These are phyloP conservation scores for Meriones unguiculatus DNA, from an alignment of 2,113 vertebrate species.

Conservation along the genomic window DNA sequence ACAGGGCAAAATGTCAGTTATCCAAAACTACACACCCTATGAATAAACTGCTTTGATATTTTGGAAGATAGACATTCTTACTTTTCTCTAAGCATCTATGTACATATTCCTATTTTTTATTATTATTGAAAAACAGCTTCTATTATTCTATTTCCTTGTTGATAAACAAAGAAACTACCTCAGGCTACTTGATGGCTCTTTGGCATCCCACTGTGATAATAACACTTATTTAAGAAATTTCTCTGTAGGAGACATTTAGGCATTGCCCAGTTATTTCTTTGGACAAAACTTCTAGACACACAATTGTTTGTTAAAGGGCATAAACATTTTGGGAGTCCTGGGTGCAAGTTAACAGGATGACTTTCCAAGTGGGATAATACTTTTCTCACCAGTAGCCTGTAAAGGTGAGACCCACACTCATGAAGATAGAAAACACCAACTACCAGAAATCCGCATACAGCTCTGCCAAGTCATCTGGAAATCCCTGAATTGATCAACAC, in stretches of 20 bases:
- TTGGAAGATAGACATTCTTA: neutral
- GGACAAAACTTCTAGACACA: neutral
- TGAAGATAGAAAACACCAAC: neutral
- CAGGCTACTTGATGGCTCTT: neutral
- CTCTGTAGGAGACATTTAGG: neutral
- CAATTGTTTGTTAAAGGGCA: neutral
- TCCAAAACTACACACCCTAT: neutral
- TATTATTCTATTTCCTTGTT: neutral
- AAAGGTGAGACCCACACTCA: neutral
- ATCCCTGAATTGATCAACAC: neutral
- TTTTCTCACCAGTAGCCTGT: neutral
- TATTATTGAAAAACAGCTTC: neutral
- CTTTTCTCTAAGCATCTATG: neutral
- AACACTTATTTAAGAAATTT: neutral
- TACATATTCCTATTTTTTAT: neutral
- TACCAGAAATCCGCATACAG: neutral
- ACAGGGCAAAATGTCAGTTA: slow-evolving; percentile 20
- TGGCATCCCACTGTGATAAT: neutral
- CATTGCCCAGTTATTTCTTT: neutral
- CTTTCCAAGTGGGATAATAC: neutral
- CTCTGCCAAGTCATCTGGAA: slow-evolving; percentile 39
- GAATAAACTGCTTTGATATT: neutral
- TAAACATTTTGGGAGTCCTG: neutral
- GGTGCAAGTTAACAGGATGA: neutral
- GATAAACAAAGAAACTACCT: neutral